A percentile compares a stretch with the other conserved stretches of the same genome.
These are phyloP conservation scores for Tethya wilhelma DNA, from an alignment of 37 sponge, comb jelly and placozoan genomes.

Conservation along the genomic window DNA sequence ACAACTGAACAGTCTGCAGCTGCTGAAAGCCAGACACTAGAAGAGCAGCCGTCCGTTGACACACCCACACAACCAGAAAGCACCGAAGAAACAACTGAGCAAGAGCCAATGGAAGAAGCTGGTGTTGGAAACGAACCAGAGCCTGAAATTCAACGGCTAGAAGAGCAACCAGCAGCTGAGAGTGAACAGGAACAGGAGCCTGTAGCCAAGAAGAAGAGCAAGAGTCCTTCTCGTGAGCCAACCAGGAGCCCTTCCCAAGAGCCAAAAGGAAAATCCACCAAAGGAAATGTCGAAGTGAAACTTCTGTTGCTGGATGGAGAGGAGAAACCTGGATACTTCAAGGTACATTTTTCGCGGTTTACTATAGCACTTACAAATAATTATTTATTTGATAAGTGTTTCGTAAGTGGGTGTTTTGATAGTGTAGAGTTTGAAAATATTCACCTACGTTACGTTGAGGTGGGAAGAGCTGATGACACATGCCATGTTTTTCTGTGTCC, in stretches of 20 bases:
- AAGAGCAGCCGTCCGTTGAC: too few relatives aligned
- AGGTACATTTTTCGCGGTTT: too few relatives aligned
- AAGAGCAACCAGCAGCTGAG: neutral
- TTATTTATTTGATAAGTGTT: too few relatives aligned
- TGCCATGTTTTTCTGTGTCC: neutral
- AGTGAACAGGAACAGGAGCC: neutral
- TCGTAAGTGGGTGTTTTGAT: neutral
- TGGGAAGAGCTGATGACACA: too few relatives aligned
- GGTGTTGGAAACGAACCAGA: neutral
- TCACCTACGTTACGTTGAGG: neutral
- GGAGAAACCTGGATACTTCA: too few relatives aligned
- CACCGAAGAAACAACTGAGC: neutral
- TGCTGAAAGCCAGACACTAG: too few relatives aligned
- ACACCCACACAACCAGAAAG: neutral
- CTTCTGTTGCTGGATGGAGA: slow-evolving; percentile 23
- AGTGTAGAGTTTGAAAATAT: neutral
- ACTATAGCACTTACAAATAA: too few relatives aligned
- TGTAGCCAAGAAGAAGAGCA: too few relatives aligned
- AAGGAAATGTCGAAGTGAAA: slow-evolving; percentile 1
- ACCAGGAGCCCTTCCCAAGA: slow-evolving; percentile 38
- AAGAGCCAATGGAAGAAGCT: neutral
- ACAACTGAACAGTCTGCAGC: too few relatives aligned
- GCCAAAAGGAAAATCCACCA: slow-evolving; percentile 21
- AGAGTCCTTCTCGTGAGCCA: slow-evolving; percentile 34
- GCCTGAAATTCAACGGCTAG: too few relatives aligned